A percentile compares a stretch with the other conserved stretches of the same genome.
Evolutionary conservation across 2,797 vertebrate species (phyloP).

Genomic region (Hafferia zeledoni): DNA sequence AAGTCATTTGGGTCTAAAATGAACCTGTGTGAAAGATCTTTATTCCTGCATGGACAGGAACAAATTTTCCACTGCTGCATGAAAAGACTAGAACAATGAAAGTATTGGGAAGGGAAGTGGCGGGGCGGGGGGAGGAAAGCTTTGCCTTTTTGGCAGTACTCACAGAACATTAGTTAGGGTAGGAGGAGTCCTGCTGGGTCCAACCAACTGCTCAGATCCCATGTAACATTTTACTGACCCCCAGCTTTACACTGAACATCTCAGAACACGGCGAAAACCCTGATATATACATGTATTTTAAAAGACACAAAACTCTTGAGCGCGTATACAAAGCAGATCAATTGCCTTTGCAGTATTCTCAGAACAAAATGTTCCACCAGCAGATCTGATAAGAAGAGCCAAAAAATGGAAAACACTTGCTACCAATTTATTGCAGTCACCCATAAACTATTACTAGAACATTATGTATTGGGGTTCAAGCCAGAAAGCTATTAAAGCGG

Average conservation of each 20-base stretch:
- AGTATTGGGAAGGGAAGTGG: not conserved
- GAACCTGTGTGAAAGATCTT: constrained; percentile 49
- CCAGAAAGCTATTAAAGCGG: constrained; percentile 80
- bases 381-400: constrained; percentile 78
- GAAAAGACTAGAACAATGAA: constrained; percentile 53
- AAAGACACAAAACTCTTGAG: constrained; percentile 57
- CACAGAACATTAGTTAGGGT: constrained; percentile 50
- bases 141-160: constrained; percentile 34
- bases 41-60: not conserved
- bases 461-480: constrained; percentile 83
- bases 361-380: constrained; percentile 81
- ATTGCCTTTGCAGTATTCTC: constrained; percentile 75
- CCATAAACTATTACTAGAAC: constrained; percentile 84
- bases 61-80: constrained; percentile 46
- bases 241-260: not conserved
- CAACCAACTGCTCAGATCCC: constrained; percentile 56
- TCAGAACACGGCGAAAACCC: not conserved
- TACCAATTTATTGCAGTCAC: constrained; percentile 82
- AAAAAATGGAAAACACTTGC: constrained; percentile 81
- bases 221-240: constrained; percentile 21
- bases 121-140: not conserved
- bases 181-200: constrained; percentile 50
- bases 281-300: constrained; percentile 22
- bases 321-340: constrained; percentile 71
- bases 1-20: constrained; percentile 36